A percentile compares a stretch with the other conserved stretches of the same genome.
Evolutionary conservation across 2,113 vertebrate genomes (phyloP).

Genomic region (Atherinomorus stipes): DNA sequence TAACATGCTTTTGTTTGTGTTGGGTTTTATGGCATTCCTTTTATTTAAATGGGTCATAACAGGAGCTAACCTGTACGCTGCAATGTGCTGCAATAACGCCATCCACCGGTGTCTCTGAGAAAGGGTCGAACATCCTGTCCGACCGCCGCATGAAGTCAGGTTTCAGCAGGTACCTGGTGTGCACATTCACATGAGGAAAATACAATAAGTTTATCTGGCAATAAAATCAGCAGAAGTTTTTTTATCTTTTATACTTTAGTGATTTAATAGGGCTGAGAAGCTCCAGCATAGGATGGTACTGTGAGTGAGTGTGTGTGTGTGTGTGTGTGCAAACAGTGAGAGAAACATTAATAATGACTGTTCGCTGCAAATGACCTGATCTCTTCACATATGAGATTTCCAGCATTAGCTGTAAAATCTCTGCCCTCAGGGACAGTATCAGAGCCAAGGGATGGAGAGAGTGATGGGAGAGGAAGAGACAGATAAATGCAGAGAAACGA

Average conservation of each 20-base stretch:
- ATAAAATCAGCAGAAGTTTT: not conserved
- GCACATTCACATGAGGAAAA: slow-evolving; percentile 5
- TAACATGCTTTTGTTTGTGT: not conserved
- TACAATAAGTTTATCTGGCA: not conserved
- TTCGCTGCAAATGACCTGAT: slow-evolving; percentile 57
- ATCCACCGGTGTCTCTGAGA: slow-evolving; percentile 99
- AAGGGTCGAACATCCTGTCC: slow-evolving; percentile 96
- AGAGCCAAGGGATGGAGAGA: slow-evolving; percentile 46
- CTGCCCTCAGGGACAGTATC: slow-evolving; percentile 52
- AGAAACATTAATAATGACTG: slow-evolving; percentile 48
- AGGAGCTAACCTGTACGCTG: slow-evolving; percentile 91
- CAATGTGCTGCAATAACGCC: slow-evolving; percentile 98
- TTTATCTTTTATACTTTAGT: slow-evolving; percentile 1
- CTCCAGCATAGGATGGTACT: not conserved
- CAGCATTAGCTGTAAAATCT: slow-evolving; percentile 63
- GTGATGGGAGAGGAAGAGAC: slow-evolving; percentile 43
- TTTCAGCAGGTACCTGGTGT: slow-evolving; percentile 91
- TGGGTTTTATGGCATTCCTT: not conserved
- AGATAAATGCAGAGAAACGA: slow-evolving; percentile 59
- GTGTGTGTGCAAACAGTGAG: slow-evolving; percentile 23
- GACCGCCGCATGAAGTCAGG: slow-evolving; percentile 98
- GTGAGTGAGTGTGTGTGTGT: too few species aligned
- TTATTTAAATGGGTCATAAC: not conserved
- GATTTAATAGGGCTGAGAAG: not conserved
- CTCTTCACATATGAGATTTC: slow-evolving; percentile 59